Percentiles rank a stretch among this genome's conserved stretches.
phyloP scores from a whole-genome alignment of 2,888 invertebrate genomes.

The Tupiocoris notatus region DNA sequence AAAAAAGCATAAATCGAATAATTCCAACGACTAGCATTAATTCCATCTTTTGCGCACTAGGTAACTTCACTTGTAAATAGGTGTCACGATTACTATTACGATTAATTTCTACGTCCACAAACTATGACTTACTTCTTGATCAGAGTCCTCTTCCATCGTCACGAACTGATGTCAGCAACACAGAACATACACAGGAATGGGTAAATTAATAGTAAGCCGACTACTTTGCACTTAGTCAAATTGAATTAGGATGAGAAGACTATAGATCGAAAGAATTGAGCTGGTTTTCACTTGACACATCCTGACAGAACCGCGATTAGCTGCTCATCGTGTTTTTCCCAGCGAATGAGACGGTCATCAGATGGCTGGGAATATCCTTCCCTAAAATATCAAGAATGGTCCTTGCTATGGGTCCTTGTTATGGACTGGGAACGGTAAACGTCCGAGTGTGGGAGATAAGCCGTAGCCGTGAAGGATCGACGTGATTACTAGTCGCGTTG shows the following conservation, averaged over 20 bases:
- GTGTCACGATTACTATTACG: no score
- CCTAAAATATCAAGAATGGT: not conserved
- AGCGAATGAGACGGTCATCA: not conserved
- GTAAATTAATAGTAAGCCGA: not conserved
- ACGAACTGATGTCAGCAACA: constrained; percentile 1
- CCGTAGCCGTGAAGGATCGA: not conserved
- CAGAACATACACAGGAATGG: not conserved
- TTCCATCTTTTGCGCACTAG: no score
- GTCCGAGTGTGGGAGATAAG: not conserved
- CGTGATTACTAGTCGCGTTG: not conserved
- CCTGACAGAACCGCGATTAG: no score
- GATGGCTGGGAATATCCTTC: not conserved
- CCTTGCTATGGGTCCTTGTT: not conserved
- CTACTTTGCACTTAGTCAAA: not conserved
- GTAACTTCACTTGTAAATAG: no score
- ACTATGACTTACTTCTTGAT: constrained; percentile 29
- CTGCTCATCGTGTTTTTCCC: no score
- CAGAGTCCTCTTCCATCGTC: constrained; percentile 28
- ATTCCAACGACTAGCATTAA: no score
- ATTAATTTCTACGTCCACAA: no score
- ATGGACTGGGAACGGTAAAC: not conserved
- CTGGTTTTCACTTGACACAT: constrained; percentile 12
- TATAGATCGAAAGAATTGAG: not conserved
- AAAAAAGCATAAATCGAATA: no score
- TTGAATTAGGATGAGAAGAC: constrained; percentile 18